Evolutionary conservation across 2,888 invertebrate genomes (phyloP).

Genomic region (Dendrolimus houi): DNA sequence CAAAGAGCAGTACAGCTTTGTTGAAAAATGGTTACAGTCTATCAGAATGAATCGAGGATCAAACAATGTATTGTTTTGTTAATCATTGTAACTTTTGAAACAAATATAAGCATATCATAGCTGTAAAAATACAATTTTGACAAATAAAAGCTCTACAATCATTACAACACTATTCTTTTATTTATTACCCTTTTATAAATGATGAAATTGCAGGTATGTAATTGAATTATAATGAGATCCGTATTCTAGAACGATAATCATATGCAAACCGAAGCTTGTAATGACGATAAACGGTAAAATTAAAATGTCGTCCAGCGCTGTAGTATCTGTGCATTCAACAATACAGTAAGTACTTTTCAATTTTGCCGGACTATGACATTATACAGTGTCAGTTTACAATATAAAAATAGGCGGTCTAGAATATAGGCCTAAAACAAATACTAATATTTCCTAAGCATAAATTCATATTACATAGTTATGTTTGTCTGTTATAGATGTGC

Average conservation of each 20-base stretch:
- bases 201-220: conserved; percentile 1
- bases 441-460: too few relatives aligned
- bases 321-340: too few relatives aligned
- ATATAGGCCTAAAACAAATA: too few relatives aligned
- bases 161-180: conserved; percentile 57
- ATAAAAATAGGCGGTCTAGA: not conserved
- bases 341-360: too few relatives aligned
- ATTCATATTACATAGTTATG: not conserved
- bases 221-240: not conserved
- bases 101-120: conserved; percentile 94
- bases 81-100: conserved; percentile 80
- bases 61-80: conserved; percentile 65
- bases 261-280: too few relatives aligned
- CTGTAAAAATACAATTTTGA: conserved; percentile 91
- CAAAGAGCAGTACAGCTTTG: conserved; percentile 66
- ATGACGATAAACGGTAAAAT: too few relatives aligned
- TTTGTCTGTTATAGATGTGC: conserved; percentile 53
- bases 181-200: conserved; percentile 12
- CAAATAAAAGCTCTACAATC: conserved; percentile 85
- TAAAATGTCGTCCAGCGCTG: too few relatives aligned
- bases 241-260: too few relatives aligned
- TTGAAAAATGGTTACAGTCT: conserved; percentile 59
- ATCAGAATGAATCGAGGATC: conserved; percentile 52
- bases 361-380: not conserved
- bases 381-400: not conserved